These are phyloP conservation scores for Pollachius pollachius DNA, from an alignment of 2,113 vertebrate genomes.

Conservation along the genomic window DNA sequence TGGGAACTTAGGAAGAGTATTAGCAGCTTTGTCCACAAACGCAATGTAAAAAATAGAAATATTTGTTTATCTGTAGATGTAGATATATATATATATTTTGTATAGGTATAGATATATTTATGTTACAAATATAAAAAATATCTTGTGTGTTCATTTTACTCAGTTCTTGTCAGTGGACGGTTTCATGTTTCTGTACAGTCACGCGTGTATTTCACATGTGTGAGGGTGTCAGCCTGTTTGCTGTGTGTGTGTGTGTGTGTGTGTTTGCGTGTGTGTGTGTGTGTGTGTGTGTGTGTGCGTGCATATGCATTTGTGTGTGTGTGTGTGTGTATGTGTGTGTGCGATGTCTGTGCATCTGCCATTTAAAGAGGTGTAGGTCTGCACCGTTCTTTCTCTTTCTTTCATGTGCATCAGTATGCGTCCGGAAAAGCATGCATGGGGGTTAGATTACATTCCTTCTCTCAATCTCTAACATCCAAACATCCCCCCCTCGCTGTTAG, in stretches of 20 bases:
- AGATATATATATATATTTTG: constrained; percentile 5
- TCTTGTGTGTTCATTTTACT: constrained; percentile 44
- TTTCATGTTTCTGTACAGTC: constrained; percentile 47
- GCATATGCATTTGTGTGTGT: constrained; percentile 14
- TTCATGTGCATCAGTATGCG: constrained; percentile 7
- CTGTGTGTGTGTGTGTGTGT: constrained; percentile 11
- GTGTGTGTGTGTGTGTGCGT: background rate
- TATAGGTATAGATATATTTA: background rate
- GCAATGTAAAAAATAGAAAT: constrained; percentile 45
- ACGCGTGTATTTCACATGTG: constrained; percentile 50
- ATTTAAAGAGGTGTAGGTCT: no score
- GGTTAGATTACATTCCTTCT: constrained; percentile 48
- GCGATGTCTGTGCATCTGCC: constrained; percentile 5
- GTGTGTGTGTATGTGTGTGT: background rate
- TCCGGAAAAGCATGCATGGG: constrained; percentile 22
- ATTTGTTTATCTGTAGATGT: constrained; percentile 4
- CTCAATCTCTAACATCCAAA: background rate
- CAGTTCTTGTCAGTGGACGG: constrained; percentile 60
- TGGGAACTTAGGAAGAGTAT: constrained; percentile 48
- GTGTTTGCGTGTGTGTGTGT: background rate
- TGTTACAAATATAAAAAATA: constrained; percentile 50
- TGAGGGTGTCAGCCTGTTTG: constrained; percentile 35
- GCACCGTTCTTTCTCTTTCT: no score
- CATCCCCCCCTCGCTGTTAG: constrained; percentile 27
- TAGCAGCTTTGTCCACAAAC: constrained; percentile 75